These are phyloP conservation scores for Proales similis DNA, from an alignment of 1,140 invertebrate species.

Conservation along the genomic window DNA sequence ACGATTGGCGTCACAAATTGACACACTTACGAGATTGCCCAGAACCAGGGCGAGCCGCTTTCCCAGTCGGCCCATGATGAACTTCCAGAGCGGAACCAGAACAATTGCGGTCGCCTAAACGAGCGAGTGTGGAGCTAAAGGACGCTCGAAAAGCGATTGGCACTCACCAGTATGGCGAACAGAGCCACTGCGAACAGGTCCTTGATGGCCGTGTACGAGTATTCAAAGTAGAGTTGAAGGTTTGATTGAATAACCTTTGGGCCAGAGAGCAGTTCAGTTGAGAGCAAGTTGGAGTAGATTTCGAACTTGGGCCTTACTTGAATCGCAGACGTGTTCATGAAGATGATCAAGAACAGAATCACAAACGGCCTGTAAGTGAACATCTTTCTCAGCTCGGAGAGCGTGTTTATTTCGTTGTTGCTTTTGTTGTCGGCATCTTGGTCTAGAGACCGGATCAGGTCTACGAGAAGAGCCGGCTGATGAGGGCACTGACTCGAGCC, in stretches of 20 bases:
- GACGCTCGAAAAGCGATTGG: background rate
- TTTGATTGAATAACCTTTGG: conserved; percentile 27
- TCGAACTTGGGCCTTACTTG: background rate
- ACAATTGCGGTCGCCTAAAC: conserved; percentile 15
- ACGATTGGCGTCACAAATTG: background rate
- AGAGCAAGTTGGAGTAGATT: background rate
- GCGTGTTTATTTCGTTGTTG: background rate
- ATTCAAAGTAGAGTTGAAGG: conserved; percentile 32
- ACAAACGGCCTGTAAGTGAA: conserved; percentile 33
- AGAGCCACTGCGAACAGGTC: conserved; percentile 13
- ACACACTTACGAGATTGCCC: conserved; percentile 20
- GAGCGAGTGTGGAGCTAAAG: background rate
- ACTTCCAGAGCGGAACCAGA: conserved; percentile 23
- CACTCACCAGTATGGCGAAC: conserved; percentile 11
- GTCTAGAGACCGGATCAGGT: too few species aligned
- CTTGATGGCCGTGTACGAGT: conserved; percentile 14
- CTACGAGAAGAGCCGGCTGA: too few species aligned
- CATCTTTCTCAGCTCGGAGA: background rate
- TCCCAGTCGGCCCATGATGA: background rate
- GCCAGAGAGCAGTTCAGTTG: background rate
- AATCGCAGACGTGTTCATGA: conserved; percentile 13
- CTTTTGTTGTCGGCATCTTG: too few species aligned
- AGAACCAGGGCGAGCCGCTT: conserved; percentile 5
- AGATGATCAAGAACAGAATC: conserved; percentile 12
- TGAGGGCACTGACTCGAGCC: too few species aligned